Evolutionary conservation across 2,113 vertebrate species (phyloP).

Genomic region (Halcyon malimbica): DNA sequence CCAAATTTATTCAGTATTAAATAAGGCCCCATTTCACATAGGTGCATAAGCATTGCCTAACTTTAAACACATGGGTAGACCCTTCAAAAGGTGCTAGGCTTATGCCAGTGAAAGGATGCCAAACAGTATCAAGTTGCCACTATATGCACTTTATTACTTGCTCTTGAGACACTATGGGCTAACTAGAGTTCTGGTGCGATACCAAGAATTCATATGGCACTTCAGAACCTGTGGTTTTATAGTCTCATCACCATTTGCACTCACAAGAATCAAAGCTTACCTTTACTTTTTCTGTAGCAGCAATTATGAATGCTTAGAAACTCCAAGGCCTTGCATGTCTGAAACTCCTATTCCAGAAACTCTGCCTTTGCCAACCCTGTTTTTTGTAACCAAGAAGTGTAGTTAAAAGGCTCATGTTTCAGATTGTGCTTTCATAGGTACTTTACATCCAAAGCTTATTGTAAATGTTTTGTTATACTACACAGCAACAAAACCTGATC

Average conservation of each 20-base stretch:
- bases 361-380: background rate
- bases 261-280: background rate
- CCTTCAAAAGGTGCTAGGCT: background rate
- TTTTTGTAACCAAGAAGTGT: background rate
- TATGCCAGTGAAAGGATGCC: background rate
- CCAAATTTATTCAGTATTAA: background rate
- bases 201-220: background rate
- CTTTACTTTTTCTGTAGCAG: background rate
- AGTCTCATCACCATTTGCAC: background rate
- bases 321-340: background rate
- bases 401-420: background rate
- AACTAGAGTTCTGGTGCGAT: background rate
- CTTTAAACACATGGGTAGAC: conserved; percentile 13
- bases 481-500: background rate
- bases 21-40: background rate
- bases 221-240: background rate
- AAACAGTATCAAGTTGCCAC: background rate
- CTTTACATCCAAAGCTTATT: background rate
- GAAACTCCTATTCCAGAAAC: background rate
- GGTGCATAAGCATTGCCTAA: conserved; percentile 8
- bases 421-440: background rate
- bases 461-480: background rate
- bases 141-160: background rate
- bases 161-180: background rate
- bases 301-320: background rate